Percentiles rank a stretch among this genome's conserved stretches.
Evolutionary conservation across 2,113 vertebrate genomes (phyloP).

Genomic region (Rhombomys opimus): DNA sequence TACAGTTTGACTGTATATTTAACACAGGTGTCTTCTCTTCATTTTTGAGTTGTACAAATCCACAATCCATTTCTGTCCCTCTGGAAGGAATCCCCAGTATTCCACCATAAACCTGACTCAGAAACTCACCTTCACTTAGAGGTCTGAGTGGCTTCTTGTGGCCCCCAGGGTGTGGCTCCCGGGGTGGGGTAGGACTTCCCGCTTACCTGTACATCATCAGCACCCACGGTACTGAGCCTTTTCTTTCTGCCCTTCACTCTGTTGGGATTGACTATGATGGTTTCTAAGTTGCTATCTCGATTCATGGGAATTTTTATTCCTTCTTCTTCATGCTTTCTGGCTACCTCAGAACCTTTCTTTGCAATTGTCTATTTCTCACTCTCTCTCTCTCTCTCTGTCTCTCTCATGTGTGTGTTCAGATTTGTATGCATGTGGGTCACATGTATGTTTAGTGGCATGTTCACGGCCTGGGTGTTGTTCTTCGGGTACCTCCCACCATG

Average conservation of each 20-base stretch:
- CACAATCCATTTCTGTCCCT: neutral
- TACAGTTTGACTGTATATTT: neutral
- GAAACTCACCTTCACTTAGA: too few relatives aligned
- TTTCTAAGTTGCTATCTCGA: neutral
- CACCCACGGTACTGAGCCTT: fast-evolving
- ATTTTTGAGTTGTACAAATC: neutral
- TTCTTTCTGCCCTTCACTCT: neutral
- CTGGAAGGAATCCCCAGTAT: neutral
- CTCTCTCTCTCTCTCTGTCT: too few relatives aligned
- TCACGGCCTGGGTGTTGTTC: neutral
- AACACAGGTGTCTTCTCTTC: too few relatives aligned
- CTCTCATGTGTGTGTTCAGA: neutral
- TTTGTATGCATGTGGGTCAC: neutral
- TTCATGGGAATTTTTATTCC: fast-evolving
- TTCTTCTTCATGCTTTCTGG: neutral
- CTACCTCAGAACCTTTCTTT: neutral
- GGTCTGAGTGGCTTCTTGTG: neutral
- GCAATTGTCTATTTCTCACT: neutral
- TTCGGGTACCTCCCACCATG: neutral
- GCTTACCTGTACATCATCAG: fast-evolving
- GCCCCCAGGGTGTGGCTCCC: fast-evolving
- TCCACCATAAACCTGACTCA: neutral
- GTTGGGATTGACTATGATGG: neutral
- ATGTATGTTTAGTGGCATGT: neutral
- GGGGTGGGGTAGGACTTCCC: too few relatives aligned